phyloP scores from a whole-genome alignment of 2,888 invertebrate species.

The Noctua janthe region DNA sequence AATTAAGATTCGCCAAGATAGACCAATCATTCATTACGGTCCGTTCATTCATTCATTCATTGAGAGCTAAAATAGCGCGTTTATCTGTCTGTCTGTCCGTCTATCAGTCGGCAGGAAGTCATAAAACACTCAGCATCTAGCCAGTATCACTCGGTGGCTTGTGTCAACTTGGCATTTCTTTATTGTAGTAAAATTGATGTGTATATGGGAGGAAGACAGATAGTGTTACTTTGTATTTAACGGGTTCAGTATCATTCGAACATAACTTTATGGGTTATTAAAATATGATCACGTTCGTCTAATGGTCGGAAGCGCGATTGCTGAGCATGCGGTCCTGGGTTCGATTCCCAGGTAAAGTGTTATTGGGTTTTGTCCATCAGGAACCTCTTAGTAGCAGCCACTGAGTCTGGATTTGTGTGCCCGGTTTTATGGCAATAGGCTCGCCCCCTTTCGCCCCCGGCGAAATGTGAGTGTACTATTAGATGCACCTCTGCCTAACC shows the following conservation, averaged over 20 bases:
- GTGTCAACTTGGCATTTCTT: constrained; percentile 77
- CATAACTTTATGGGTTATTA: not conserved
- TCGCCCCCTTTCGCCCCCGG: too few relatives aligned
- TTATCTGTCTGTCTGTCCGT: constrained; percentile 78
- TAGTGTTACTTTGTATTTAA: constrained; percentile 46
- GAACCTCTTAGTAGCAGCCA: too few relatives aligned
- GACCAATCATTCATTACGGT: constrained; percentile 77
- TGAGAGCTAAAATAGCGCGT: constrained; percentile 78
- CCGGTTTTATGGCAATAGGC: too few relatives aligned
- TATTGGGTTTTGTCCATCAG: too few relatives aligned
- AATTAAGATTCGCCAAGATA: constrained; percentile 70
- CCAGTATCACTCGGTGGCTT: constrained; percentile 80
- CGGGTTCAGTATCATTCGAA: not conserved
- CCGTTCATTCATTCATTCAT: constrained; percentile 79
- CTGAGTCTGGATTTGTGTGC: too few relatives aligned
- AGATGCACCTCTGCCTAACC: too few relatives aligned
- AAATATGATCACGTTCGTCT: not conserved
- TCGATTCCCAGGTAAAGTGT: too few relatives aligned
- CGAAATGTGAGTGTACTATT: too few relatives aligned
- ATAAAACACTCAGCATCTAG: constrained; percentile 83
- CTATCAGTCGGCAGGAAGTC: constrained; percentile 81
- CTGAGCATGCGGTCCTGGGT: too few relatives aligned
- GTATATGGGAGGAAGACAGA: constrained; percentile 57
- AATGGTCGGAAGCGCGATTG: too few relatives aligned
- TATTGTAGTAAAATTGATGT: constrained; percentile 66